A percentile compares a stretch with the other conserved stretches of the same genome.
Conservation (phyloP, 2,797 vertebrate species). For the Artibeus lituratus region DNA sequence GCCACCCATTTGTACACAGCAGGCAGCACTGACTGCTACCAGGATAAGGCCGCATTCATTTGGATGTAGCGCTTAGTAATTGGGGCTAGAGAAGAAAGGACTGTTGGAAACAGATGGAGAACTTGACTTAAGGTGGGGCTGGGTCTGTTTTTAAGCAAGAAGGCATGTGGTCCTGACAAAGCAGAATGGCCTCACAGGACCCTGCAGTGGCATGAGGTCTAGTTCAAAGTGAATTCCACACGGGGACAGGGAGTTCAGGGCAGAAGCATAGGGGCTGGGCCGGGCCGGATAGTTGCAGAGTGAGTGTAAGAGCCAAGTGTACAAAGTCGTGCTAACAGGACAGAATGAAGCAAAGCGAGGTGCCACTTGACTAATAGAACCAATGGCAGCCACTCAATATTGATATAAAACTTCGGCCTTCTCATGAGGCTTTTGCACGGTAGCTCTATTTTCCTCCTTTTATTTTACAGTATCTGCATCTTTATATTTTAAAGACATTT, state of each 20-base stretch:
- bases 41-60: not conserved
- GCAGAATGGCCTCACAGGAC: not conserved
- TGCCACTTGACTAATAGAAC: not conserved
- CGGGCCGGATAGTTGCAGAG: not conserved
- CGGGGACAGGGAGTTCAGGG: not conserved
- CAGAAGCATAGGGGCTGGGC: not conserved
- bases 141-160: conserved; percentile 29
- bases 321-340: not conserved
- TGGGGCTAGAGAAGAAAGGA: not conserved
- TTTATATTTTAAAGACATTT: conserved; percentile 13
- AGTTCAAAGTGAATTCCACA: not conserved
- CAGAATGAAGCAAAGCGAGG: not conserved
- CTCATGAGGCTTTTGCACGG: not conserved
- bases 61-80: not conserved
- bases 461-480: not conserved
- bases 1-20: not conserved
- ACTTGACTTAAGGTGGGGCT: not conserved
- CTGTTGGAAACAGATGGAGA: conserved; percentile 20
- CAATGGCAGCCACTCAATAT: not conserved
- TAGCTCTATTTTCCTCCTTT: not conserved
- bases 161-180: not conserved
- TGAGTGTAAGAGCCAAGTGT: not conserved
- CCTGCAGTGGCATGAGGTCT: not conserved
- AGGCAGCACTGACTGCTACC: not conserved
- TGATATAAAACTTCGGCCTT: not conserved